Evolutionary conservation across 2,797 vertebrate genomes (phyloP), one percentile per base, ranked within the genome.

Genomic region (Hypotaenidia okinawae): DNA sequence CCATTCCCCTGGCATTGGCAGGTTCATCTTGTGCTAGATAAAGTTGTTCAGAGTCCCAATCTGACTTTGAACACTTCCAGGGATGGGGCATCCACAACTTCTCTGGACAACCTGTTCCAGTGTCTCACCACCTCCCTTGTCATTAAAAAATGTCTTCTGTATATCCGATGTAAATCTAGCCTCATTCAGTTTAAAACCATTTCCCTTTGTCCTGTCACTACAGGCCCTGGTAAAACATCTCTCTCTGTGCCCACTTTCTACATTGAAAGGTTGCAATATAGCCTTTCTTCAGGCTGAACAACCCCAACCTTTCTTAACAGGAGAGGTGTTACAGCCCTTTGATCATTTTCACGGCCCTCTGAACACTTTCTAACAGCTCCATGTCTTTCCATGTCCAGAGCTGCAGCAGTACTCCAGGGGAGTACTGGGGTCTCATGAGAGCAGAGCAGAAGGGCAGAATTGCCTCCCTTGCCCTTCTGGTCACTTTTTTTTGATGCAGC

Each of bases 1-100:
- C 21, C 67, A 24, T 1, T 6, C 0, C 5, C 1, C 16, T 82
- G 32, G 18, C 41, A 32, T 27, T 3, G 15, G 7, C 33, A 64
- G 39, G 33, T 13, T 52, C 16, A 27, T 41, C 43, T 32, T 77
- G 16, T 7, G 25, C 11, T 57, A 32, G 24, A 55, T 37, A 13
- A 43, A 2, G 16, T 81, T 70, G 24, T 28, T 76, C 33, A 76
- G 32, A 66, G 3, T 5, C 5, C 24, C 47, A 67, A 0, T 3
- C 6, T 85, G 45, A 47, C 16, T 64, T 72, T 61, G 41, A 81
- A 45, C 6, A 55, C 22, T 76, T 76, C 47, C 63, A 49, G 23
- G 8, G 16, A 37, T 21, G 24, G 1, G 10, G 3, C 6, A 55
- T 28, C 8, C 32, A 49, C 16, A 75, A 13, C 19, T 61, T 49